Evolutionary conservation across 1,140 invertebrate genomes (phyloP).

Genomic region (Popillia japonica): DNA sequence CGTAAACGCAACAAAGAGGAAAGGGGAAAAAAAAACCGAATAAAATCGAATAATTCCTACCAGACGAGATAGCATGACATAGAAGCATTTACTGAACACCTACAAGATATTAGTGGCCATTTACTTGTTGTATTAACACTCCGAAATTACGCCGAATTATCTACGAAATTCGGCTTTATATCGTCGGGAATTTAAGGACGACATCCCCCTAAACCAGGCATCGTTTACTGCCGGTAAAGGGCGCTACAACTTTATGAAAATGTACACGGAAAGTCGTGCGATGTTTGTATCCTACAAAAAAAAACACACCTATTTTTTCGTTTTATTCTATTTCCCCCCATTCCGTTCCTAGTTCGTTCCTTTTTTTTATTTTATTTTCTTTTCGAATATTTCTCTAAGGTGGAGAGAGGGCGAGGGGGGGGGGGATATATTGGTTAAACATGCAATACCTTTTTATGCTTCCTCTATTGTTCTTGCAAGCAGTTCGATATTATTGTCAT

Average conservation of each 20-base stretch:
- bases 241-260: slow-evolving; percentile 30
- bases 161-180: not conserved
- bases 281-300: not conserved
- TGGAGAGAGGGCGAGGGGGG: not conserved
- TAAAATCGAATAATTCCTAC: too few species aligned
- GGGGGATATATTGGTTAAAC: not conserved
- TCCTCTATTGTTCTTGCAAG: too few species aligned
- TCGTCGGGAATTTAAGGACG: not conserved
- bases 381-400: not conserved
- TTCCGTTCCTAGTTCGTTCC: not conserved
- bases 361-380: not conserved
- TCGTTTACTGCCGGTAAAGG: not conserved
- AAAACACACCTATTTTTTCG: not conserved
- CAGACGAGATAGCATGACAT: not conserved
- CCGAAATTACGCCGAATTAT: not conserved
- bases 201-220: not conserved
- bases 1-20: too few species aligned
- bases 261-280: not conserved
- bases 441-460: not conserved
- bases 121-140: slow-evolving; percentile 34
- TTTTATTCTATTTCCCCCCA: not conserved
- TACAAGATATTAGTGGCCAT: slow-evolving; percentile 18
- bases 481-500: too few species aligned
- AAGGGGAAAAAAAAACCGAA: too few species aligned
- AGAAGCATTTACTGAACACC: not conserved